These are phyloP conservation scores for Thamnaconus septentrionalis DNA, from an alignment of 2,113 vertebrate genomes.

Conservation along the genomic window DNA sequence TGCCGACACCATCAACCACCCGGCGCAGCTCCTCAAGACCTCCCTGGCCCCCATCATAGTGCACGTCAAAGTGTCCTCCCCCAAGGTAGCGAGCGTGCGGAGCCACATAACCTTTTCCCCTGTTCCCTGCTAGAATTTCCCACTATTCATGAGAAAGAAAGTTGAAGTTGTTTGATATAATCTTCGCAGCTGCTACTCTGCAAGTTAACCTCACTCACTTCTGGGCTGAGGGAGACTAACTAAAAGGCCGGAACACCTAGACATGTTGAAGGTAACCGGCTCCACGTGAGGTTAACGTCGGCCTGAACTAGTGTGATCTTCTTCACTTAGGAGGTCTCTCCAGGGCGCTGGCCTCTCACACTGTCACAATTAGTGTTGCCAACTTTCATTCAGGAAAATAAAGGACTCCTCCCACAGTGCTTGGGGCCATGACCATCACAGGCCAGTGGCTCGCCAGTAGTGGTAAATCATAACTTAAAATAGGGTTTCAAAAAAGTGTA, in stretches of 20 bases:
- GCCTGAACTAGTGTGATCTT: background rate
- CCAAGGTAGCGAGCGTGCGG: constrained; percentile 79
- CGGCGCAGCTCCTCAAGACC: constrained; percentile 91
- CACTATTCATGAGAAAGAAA: too few species aligned
- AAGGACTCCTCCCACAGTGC: too few species aligned
- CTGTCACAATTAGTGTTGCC: too few species aligned
- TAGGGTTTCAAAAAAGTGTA: too few species aligned
- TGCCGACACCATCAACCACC: constrained; percentile 97
- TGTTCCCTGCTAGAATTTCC: too few species aligned
- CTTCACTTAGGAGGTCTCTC: too few species aligned
- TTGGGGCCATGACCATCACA: too few species aligned
- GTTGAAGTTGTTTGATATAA: too few species aligned
- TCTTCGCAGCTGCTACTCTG: background rate
- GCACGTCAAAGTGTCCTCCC: constrained; percentile 95
- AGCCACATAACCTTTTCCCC: background rate
- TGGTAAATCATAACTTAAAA: too few species aligned
- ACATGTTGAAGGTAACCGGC: constrained; percentile 31
- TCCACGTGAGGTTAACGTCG: background rate
- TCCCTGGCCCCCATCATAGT: constrained; percentile 95
- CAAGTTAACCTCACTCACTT: background rate
- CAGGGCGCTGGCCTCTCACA: too few species aligned
- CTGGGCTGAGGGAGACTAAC: constrained; percentile 7
- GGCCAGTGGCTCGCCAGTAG: too few species aligned
- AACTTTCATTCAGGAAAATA: too few species aligned
- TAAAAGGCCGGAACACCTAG: constrained; percentile 15